Base-by-base conservation (phyloP, 2,797 vertebrate genomes). In the Trematocara caparti region DNA sequence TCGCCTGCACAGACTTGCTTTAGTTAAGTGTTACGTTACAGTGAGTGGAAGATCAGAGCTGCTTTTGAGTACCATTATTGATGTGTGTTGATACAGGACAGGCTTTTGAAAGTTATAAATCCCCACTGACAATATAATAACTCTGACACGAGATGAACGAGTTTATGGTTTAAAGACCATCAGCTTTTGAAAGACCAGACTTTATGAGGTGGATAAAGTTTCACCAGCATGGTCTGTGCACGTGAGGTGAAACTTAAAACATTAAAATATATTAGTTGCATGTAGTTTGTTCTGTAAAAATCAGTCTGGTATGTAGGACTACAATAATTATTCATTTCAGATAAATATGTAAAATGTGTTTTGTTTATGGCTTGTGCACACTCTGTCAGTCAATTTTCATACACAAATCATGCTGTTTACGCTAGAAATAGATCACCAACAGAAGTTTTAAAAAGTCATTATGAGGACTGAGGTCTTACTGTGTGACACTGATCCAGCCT, bases 1-100 rank as follows among this genome's bases (percentile, higher is more conserved):
- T 49, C 51, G 13, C 75, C 47, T 81, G 73, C 76, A 73, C 48
- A 77, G 83, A 77, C 88, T 78, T 79, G 75, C 64, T 51, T 43
- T n/a, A 43, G 15, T 69, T 40, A 10, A 9, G 34, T 38, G 48
- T 78, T 75, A 57, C 55, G 49, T 80, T 71, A 6, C 24, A 47
- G 66, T 71, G 66, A 30, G 15, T 36, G 6, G 6, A 53, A 76
- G 24, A 64, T 6, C 4, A 14, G 9, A 51, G 32, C 36, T 27
- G 8, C 47, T 76, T 27, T 64, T 30, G 66, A 49, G 14, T 34
- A 27, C 8, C 45, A n/a, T 73, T 79, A 40, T 21, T 69, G 64
- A 69, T 71, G 24, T 71, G 38, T 73, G 81, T 78, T 82, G 47
- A 66, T 66, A 32, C 48, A 69, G 30, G 8, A 32, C 27, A 78